phyloP scores from a whole-genome alignment of 2,113 vertebrate genomes.

The Salvelinus alpinus region DNA sequence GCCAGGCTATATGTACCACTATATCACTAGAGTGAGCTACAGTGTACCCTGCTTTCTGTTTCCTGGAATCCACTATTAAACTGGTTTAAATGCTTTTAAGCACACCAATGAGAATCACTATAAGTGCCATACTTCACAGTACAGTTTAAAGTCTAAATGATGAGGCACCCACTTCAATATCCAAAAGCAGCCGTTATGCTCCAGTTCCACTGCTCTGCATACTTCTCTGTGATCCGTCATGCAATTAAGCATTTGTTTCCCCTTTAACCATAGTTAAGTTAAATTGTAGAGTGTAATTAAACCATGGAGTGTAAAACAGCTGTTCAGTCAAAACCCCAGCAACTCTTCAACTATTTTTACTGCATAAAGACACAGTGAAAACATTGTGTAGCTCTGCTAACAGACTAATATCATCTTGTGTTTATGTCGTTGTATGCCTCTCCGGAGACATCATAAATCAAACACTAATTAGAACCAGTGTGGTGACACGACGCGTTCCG shows the following conservation, averaged over 20 bases:
- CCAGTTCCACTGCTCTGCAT: conserved; percentile 43
- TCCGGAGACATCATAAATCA: conserved; percentile 77
- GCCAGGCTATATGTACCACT: conserved; percentile 35
- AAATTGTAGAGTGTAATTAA: conserved; percentile 40
- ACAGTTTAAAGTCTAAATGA: neutral
- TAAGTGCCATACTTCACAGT: neutral
- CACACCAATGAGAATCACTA: neutral
- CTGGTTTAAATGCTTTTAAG: neutral
- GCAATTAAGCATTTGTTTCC: conserved; percentile 66
- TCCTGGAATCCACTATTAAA: neutral
- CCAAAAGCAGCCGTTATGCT: conserved; percentile 35
- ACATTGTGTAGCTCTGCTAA: conserved; percentile 21
- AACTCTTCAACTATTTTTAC: conserved; percentile 24
- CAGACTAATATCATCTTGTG: conserved; percentile 47
- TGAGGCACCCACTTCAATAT: neutral
- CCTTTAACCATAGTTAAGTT: conserved; percentile 45
- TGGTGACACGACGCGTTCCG: conserved; percentile 81
- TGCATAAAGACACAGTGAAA: conserved; percentile 6
- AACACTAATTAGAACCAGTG: conserved; percentile 84
- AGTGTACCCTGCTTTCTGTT: neutral
- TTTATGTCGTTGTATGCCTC: conserved; percentile 59
- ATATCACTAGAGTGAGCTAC: conserved; percentile 17
- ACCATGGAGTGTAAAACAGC: conserved; percentile 52
- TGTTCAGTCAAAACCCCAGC: conserved; percentile 44
- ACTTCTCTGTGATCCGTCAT: conserved; percentile 31